Evolutionary conservation across 2,797 vertebrate species (phyloP), one percentile per base, ranked within the genome.

Genomic region (Semotilus atromaculatus): DNA sequence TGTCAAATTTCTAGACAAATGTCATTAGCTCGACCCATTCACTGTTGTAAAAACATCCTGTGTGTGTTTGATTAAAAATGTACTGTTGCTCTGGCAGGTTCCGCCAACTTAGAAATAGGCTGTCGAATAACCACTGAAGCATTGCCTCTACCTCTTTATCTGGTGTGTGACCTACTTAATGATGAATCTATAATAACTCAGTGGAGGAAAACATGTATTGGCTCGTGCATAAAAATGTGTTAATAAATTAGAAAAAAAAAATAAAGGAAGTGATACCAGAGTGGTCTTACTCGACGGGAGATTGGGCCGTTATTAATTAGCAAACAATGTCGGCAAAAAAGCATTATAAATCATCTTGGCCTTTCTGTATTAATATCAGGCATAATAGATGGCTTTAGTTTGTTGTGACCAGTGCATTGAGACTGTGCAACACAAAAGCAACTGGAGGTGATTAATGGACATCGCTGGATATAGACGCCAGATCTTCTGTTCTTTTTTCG

Each of bases 1-100:
- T 88, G 86, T 87, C 74, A 85, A 80, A 73, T 84, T 81, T 88
- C 67, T 75, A 64, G 86, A 89, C 88, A 87, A 88, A 88, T 71
- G 75, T 88, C 84, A 81, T 89, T 87, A 86, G 79, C 83, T 87
- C 73, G 64, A 79, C 70, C 81, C 80, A 67, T 86, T 80, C 76
- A 60, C 55, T 77, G 68, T 70, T 62, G 67, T 80, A 85, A 79
- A 86, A 86, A 84, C 81, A 80, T 80, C 81, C 89, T 79, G 83
- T 31, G 45, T 83, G 77, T 68, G 40, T 76, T 72, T 87, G 86
- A 88, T 86, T 86, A 86, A 86, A 87, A 74, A 38, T 73, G 60
- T 62, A 58, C 43, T 75, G 82, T 83, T 83, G 70, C 76, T 87
- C 80, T 73, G 67, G 80, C 86, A 85, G 72, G 67, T 82, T 84